phyloP scores from a whole-genome alignment of 1,140 invertebrate species.

The Calliopsis andreniformis region DNA sequence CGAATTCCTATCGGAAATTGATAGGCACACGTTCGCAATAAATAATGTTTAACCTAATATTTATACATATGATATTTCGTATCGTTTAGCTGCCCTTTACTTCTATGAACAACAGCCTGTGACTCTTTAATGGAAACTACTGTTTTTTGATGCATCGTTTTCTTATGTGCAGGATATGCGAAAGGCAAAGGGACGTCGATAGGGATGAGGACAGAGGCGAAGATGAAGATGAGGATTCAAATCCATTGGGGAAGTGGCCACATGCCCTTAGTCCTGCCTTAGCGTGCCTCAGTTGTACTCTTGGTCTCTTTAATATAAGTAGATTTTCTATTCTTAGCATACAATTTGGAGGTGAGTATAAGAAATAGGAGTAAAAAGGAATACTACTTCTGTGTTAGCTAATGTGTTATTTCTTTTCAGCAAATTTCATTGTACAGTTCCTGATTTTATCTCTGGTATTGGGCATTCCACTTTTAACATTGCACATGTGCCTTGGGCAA shows the following conservation, averaged over 20 bases:
- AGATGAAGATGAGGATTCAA: conserved; percentile 78
- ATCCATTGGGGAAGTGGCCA: conserved; percentile 86
- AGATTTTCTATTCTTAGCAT: conserved; percentile 93
- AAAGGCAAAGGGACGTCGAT: conserved; percentile 67
- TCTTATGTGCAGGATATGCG: conserved; percentile 62
- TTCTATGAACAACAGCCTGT: not conserved
- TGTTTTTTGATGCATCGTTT: too few relatives aligned
- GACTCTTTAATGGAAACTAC: not conserved
- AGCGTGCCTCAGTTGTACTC: conserved; percentile 90
- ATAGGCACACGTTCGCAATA: not conserved
- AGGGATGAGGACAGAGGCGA: conserved; percentile 68
- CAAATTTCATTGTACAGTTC: conserved; percentile 94
- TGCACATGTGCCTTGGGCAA: conserved; percentile 93
- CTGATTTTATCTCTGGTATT: conserved; percentile 90
- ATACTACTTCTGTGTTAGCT: too few relatives aligned
- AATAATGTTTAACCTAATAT: not conserved
- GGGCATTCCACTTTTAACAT: conserved; percentile 92
- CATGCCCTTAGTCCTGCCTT: conserved; percentile 90
- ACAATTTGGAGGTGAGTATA: conserved; percentile 89
- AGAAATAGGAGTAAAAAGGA: not conserved
- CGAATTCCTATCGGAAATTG: conserved; percentile 31
- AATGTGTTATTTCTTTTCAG: conserved; percentile 78
- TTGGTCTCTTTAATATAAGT: conserved; percentile 94
- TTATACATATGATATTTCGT: not conserved
- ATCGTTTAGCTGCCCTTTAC: not conserved